Conservation (phyloP, 2,888 invertebrate species). For the Andrena flavipes region DNA sequence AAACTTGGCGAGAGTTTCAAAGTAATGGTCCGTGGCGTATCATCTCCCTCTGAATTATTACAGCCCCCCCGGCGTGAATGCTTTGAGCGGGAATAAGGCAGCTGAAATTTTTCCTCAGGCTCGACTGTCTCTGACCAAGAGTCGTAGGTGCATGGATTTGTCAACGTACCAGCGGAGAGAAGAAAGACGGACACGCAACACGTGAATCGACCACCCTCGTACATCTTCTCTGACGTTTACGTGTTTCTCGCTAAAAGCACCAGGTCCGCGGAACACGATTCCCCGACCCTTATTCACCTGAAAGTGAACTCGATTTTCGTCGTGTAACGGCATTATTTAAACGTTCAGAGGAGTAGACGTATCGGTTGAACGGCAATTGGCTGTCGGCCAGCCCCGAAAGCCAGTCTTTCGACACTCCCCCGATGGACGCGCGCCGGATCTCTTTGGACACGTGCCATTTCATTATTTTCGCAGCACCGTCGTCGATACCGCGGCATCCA, state of each 20-base stretch:
- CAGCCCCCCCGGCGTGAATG: no score
- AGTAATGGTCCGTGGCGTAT: no score
- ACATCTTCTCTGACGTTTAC: slow-evolving; percentile 30
- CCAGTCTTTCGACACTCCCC: slow-evolving; percentile 44
- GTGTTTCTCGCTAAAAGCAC: slow-evolving; percentile 18
- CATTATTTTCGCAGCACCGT: slow-evolving; percentile 55
- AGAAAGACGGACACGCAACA: slow-evolving; percentile 19
- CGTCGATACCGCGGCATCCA: slow-evolving; percentile 30
- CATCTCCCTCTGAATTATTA: no score
- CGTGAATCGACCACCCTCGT: slow-evolving; percentile 13
- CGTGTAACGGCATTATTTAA: slow-evolving; percentile 44
- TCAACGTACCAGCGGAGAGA: no score
- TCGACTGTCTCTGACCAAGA: neutral
- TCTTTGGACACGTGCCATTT: slow-evolving; percentile 66
- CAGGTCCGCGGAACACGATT: slow-evolving; percentile 5
- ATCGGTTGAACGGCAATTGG: slow-evolving; percentile 54
- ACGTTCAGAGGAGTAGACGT: slow-evolving; percentile 33
- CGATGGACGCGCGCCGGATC: slow-evolving; percentile 44
- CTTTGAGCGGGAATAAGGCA: neutral
- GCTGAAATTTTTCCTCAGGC: neutral
- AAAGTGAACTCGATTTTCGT: slow-evolving; percentile 36
- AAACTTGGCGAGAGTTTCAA: no score
- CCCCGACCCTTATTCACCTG: neutral
- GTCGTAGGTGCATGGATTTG: neutral
- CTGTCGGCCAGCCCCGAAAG: slow-evolving; percentile 41